A percentile compares a stretch with the other conserved stretches of the same genome.
Evolutionary conservation across 1,140 invertebrate genomes (phyloP).

Genomic region (Amyelois transitella): DNA sequence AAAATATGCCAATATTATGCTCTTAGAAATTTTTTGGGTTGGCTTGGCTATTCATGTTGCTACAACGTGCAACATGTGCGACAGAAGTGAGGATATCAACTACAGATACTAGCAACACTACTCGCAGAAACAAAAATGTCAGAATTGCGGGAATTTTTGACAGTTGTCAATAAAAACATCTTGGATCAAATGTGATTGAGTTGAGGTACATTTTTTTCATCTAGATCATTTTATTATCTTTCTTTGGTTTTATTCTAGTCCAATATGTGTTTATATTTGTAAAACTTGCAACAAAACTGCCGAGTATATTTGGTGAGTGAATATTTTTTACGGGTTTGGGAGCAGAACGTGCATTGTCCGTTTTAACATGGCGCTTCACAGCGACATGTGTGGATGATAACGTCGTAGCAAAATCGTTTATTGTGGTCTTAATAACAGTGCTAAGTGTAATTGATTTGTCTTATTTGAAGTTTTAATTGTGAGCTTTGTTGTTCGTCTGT

Average conservation of each 20-base stretch:
- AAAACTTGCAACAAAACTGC: neutral
- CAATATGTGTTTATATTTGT: neutral
- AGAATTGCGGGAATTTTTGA: slow-evolving; percentile 72
- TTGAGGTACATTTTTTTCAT: no score
- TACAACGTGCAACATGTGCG: no score
- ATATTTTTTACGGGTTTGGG: slow-evolving; percentile 33
- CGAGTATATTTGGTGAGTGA: slow-evolving; percentile 35
- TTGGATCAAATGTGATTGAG: slow-evolving; percentile 18
- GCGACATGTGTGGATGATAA: slow-evolving; percentile 69
- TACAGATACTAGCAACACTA: slow-evolving; percentile 10
- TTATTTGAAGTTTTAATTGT: slow-evolving; percentile 32
- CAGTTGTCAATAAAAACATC: slow-evolving; percentile 72
- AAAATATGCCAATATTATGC: no score
- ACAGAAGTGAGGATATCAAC: no score
- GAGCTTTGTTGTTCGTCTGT: slow-evolving; percentile 32
- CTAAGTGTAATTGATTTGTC: slow-evolving; percentile 25
- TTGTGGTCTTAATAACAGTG: slow-evolving; percentile 35
- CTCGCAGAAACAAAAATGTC: slow-evolving; percentile 33
- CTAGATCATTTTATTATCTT: neutral
- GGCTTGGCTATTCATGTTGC: no score
- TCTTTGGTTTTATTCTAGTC: slow-evolving; percentile 1
- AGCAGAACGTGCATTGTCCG: slow-evolving; percentile 34
- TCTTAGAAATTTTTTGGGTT: no score
- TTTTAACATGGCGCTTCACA: slow-evolving; percentile 65
- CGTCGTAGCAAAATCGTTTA: slow-evolving; percentile 53